phyloP scores from a whole-genome alignment of 53 echinoderm and acorn worm species.

The Arbacia lixula region DNA sequence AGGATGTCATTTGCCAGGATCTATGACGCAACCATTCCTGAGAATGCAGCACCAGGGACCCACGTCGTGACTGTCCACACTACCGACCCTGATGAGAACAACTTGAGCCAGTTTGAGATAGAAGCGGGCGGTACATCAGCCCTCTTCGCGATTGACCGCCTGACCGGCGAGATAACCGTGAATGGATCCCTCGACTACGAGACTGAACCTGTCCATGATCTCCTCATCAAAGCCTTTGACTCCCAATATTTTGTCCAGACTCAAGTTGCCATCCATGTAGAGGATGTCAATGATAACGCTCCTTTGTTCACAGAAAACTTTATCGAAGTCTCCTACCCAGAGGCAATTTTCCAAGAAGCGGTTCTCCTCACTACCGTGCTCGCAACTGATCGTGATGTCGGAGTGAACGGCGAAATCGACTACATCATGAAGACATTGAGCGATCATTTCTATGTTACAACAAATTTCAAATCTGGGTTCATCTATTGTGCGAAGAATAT shows the following conservation, averaged over 20 bases:
- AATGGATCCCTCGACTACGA: conserved; percentile 76
- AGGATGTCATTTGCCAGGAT: conserved; percentile 69
- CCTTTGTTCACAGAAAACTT: conserved; percentile 64
- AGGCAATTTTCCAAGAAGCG: conserved; percentile 55
- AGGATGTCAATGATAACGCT: conserved; percentile 91
- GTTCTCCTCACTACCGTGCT: conserved; percentile 29
- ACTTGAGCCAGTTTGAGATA: conserved; percentile 67
- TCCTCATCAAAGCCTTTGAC: conserved; percentile 67
- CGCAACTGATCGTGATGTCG: conserved; percentile 76
- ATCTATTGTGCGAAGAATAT: conserved; percentile 47
- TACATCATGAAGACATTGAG: conserved; percentile 80
- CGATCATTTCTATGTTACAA: conserved; percentile 66
- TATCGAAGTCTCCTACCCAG: conserved; percentile 65
- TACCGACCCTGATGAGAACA: conserved; percentile 76
- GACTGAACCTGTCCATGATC: conserved; percentile 44
- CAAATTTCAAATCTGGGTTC: conserved; percentile 44
- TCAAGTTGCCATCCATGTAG: conserved; percentile 68
- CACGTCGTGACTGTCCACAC: conserved; percentile 79
- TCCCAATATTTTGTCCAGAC: conserved; percentile 67
- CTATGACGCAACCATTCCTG: conserved; percentile 75
- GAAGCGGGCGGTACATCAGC: conserved; percentile 52
- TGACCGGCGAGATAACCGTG: conserved; percentile 74
- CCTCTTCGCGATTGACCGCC: conserved; percentile 71
- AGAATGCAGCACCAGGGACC: conserved; percentile 70
- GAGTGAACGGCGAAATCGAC: conserved; percentile 68